Conservation (phyloP, 2,113 vertebrate species). For the Myrmophylax atrothorax region DNA sequence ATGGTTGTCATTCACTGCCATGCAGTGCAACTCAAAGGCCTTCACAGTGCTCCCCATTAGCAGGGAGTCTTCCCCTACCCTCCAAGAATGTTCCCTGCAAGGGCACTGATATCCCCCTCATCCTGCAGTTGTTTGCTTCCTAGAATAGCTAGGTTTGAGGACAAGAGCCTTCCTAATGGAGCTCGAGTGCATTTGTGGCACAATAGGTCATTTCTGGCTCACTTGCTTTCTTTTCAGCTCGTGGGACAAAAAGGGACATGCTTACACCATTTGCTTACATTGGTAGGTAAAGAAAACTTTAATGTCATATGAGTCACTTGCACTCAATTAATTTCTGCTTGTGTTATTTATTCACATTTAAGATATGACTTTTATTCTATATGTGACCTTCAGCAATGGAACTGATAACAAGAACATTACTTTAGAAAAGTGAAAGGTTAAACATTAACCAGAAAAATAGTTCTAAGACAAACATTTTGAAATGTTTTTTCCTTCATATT, state of each 20-base stretch:
- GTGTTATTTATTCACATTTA: constrained; percentile 63
- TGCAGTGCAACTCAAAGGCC: not conserved
- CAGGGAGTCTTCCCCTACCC: not conserved
- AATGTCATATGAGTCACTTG: constrained; percentile 45
- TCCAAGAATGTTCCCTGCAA: not conserved
- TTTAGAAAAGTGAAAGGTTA: constrained; percentile 67
- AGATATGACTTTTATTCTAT: constrained; percentile 68
- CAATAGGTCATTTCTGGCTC: constrained; percentile 49
- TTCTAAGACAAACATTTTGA: constrained; percentile 73
- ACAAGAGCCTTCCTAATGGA: constrained; percentile 7
- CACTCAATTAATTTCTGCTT: constrained; percentile 63
- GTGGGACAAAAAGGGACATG: constrained; percentile 46
- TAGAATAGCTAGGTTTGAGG: not conserved
- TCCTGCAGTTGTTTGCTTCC: constrained; percentile 4
- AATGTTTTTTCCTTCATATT: constrained; percentile 57
- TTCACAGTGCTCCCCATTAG: not conserved
- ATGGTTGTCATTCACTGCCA: not conserved
- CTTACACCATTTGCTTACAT: constrained; percentile 70
- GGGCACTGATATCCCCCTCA: not conserved
- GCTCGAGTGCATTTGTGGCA: not conserved
- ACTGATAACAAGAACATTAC: constrained; percentile 70
- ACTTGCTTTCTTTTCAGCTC: constrained; percentile 47
- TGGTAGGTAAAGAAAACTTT: constrained; percentile 67
- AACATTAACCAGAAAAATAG: constrained; percentile 72
- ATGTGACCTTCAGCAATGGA: constrained; percentile 65